phyloP scores from a whole-genome alignment of 2,888 invertebrate species.

The Neria commutata region DNA sequence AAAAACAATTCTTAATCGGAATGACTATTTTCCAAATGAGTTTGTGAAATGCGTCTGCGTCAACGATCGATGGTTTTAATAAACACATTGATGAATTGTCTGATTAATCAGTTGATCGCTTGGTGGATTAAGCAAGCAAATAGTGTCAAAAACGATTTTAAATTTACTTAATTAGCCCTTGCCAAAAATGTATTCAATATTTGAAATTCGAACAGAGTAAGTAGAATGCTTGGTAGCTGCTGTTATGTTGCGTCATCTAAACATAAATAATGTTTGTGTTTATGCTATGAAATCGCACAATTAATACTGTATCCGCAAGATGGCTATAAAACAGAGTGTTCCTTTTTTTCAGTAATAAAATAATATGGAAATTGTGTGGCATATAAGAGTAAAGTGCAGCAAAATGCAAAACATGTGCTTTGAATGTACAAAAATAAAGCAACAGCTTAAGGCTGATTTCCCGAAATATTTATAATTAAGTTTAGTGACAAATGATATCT shows the following conservation, averaged over 20 bases:
- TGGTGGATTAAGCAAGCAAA: background rate
- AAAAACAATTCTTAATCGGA: background rate
- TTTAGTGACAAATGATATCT: background rate
- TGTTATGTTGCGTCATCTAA: no score
- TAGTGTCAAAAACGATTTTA: no score
- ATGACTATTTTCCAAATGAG: background rate
- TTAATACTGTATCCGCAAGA: constrained; percentile 51
- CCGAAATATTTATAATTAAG: no score
- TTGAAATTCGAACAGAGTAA: no score
- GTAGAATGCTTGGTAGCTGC: no score
- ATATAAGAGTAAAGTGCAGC: constrained; percentile 38
- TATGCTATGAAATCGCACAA: constrained; percentile 49
- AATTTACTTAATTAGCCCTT: no score
- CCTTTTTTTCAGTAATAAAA: constrained; percentile 41
- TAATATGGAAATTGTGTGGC: constrained; percentile 43
- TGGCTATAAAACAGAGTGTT: constrained; percentile 55
- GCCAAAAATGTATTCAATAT: no score
- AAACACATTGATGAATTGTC: no score
- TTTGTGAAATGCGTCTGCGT: background rate
- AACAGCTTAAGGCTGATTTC: no score
- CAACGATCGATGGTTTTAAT: background rate
- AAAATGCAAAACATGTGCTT: no score
- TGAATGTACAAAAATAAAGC: no score
- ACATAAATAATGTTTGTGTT: no score
- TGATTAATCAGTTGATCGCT: background rate